Conservation (phyloP, 2,113 vertebrate species). For the Bufo gargarizans region DNA sequence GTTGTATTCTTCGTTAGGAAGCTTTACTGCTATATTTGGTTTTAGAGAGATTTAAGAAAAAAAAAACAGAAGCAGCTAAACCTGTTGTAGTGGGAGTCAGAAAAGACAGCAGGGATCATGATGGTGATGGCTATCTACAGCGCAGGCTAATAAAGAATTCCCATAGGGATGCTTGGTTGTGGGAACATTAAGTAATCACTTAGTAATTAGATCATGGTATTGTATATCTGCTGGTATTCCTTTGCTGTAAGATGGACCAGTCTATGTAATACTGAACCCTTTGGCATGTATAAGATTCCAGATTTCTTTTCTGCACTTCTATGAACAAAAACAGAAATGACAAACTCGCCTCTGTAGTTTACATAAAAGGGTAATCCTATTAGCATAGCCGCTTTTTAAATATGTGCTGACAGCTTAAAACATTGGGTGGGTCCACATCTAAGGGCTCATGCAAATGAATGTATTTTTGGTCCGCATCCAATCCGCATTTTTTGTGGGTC, state of each 20-base stretch:
- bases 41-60: background rate
- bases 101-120: background rate
- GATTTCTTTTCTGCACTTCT: too few species aligned
- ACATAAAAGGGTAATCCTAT: too few species aligned
- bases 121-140: background rate
- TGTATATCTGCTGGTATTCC: background rate
- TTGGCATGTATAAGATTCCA: too few species aligned
- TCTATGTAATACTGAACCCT: background rate
- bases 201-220: background rate
- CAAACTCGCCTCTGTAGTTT: too few species aligned
- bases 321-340: too few species aligned
- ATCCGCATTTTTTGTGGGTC: too few species aligned
- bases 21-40: conserved; percentile 39
- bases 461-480: too few species aligned
- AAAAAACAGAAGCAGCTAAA: background rate
- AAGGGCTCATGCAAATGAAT: too few species aligned
- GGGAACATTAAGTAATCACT: background rate
- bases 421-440: too few species aligned
- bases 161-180: background rate
- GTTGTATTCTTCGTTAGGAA: conserved; percentile 37
- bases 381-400: too few species aligned
- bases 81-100: background rate
- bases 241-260: background rate
- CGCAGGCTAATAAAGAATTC: background rate
- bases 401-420: too few species aligned